phyloP scores from a whole-genome alignment of 2,797 vertebrate species.

The Xenopus petersii region DNA sequence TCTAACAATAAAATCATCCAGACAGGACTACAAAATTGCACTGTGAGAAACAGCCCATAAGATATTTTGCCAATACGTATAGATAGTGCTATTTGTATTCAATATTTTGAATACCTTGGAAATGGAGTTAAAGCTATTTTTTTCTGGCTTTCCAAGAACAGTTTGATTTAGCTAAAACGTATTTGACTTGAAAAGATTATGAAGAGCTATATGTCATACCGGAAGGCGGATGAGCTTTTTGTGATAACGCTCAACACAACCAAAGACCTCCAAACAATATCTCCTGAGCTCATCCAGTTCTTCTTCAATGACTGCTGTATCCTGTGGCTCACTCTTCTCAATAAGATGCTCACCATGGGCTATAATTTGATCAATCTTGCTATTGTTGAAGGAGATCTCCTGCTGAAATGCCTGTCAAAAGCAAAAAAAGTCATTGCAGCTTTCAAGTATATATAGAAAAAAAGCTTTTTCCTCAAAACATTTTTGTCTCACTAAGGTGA shows the following conservation, averaged over 20 bases:
- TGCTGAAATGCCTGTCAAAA: slow-evolving; percentile 87
- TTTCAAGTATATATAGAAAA: too few relatives aligned
- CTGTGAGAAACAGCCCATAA: too few relatives aligned
- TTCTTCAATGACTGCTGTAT: slow-evolving; percentile 90
- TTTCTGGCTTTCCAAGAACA: too few relatives aligned
- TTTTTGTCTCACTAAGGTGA: too few relatives aligned
- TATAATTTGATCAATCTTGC: slow-evolving; percentile 87
- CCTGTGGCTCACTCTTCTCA: slow-evolving; percentile 91
- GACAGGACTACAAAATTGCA: too few relatives aligned
- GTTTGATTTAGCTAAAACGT: too few relatives aligned
- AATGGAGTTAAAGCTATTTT: too few relatives aligned
- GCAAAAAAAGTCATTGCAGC: neutral
- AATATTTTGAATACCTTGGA: too few relatives aligned
- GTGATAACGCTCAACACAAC: slow-evolving; percentile 92
- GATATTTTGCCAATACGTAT: too few relatives aligned
- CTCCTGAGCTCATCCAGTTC: slow-evolving; percentile 90
- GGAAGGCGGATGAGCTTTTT: slow-evolving; percentile 89
- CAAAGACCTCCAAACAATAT: slow-evolving; percentile 94
- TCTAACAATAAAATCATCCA: too few relatives aligned
- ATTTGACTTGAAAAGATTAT: neutral
- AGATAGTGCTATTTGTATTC: too few relatives aligned
- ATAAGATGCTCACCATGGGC: slow-evolving; percentile 87
- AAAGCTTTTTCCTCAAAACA: too few relatives aligned
- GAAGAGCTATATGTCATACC: slow-evolving; percentile 63
- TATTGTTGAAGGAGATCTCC: slow-evolving; percentile 87